These are phyloP conservation scores for Chelonus formosanus DNA, from an alignment of 2,888 invertebrate genomes.

Conservation along the genomic window DNA sequence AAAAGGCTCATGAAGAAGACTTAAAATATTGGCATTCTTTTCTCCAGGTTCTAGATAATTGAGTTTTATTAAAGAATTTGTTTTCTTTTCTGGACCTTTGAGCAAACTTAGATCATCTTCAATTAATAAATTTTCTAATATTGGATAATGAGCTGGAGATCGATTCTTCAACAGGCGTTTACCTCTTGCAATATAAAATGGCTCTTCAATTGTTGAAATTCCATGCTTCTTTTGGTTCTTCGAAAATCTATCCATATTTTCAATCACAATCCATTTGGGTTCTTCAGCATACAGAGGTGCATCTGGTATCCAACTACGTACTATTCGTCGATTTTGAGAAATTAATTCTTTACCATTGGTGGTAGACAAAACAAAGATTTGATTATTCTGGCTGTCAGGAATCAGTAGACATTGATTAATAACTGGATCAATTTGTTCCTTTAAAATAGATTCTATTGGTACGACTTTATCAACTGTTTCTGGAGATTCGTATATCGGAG, in stretches of 20 bases:
- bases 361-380: background rate
- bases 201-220: conserved; percentile 37
- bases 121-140: too few relatives aligned
- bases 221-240: background rate
- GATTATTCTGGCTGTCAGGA: background rate
- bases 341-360: conserved; percentile 7
- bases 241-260: background rate
- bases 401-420: too few relatives aligned
- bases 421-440: too few relatives aligned
- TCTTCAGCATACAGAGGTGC: conserved; percentile 50
- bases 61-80: background rate
- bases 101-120: too few relatives aligned
- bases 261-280: conserved; percentile 46
- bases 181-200: conserved; percentile 51
- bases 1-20: conserved; percentile 47
- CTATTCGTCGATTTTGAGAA: conserved; percentile 31
- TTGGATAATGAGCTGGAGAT: too few relatives aligned
- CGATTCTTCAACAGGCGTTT: conserved; percentile 31
- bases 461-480: too few relatives aligned
- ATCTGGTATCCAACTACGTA: conserved; percentile 40
- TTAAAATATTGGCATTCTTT: conserved; percentile 46
- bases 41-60: conserved; percentile 23
- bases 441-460: too few relatives aligned
- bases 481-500: too few relatives aligned
- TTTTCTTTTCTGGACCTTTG: too few relatives aligned